Conservation (phyloP, 2,113 vertebrate species). For the Psittacula cyanocephala region DNA sequence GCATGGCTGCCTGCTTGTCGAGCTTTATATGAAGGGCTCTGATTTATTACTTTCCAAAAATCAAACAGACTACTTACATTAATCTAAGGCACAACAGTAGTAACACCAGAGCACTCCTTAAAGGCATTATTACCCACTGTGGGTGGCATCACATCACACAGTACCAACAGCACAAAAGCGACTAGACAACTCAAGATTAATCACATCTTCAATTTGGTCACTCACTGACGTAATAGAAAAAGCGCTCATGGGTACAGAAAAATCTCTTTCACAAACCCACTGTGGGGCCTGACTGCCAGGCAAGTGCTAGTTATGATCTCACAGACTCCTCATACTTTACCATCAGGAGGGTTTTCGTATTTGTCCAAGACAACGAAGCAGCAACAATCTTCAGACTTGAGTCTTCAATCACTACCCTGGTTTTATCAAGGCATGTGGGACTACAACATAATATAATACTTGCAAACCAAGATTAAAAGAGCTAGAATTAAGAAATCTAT, state of each 20-base stretch:
- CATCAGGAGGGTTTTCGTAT: background rate
- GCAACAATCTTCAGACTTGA: background rate
- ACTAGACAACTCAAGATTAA: background rate
- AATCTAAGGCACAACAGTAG: background rate
- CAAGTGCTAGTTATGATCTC: background rate
- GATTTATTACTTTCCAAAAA: conserved; percentile 35
- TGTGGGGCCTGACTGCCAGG: background rate
- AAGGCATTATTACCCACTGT: accelerated
- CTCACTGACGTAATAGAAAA: accelerated
- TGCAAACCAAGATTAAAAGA: background rate
- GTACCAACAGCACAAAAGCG: background rate
- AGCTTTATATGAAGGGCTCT: background rate
- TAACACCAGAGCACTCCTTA: background rate
- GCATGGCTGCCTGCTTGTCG: background rate
- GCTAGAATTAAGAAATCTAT: background rate
- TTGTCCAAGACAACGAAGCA: background rate
- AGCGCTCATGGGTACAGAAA: background rate
- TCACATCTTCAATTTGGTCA: background rate
- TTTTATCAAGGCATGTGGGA: background rate
- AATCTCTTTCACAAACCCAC: background rate
- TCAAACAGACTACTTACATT: background rate
- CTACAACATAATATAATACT: background rate
- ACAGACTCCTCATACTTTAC: background rate
- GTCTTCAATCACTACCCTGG: background rate
- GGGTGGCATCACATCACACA: background rate